A percentile compares a stretch with the other conserved stretches of the same genome.
These are phyloP conservation scores for Troides oblongomaculatus DNA, from an alignment of 2,888 invertebrate genomes.

Conservation along the genomic window DNA sequence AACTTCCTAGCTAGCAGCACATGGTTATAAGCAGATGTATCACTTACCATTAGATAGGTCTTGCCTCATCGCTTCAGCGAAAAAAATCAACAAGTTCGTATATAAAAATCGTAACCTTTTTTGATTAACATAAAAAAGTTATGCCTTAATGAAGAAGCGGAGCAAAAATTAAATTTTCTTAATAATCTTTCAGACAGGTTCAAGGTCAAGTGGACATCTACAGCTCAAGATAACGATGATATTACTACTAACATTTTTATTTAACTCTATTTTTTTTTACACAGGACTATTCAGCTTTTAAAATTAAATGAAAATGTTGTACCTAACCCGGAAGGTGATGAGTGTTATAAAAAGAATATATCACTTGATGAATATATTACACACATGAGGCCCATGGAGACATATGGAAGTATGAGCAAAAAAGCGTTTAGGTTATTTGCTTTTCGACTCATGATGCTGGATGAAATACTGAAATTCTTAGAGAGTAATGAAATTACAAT, in stretches of 20 bases:
- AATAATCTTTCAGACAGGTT: no score
- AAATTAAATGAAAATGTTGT: neutral
- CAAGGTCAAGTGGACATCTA: no score
- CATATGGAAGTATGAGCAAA: constrained; percentile 8
- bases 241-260: neutral
- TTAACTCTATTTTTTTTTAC: neutral
- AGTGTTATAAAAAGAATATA: neutral
- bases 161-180: no score
- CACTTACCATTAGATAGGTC: no score
- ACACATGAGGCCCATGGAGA: constrained; percentile 4
- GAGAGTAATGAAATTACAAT: neutral
- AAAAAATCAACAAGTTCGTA: neutral
- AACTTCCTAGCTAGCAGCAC: no score
- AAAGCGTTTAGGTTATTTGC: constrained; percentile 6
- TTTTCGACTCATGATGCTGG: constrained; percentile 13
- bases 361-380: constrained; percentile 10
- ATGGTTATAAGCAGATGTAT: no score
- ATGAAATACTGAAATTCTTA: constrained; percentile 16
- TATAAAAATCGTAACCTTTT: neutral
- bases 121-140: no score
- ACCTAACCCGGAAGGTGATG: neutral
- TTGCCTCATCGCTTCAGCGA: no score
- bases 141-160: no score
- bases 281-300: neutral
- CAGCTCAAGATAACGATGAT: no score